Percentiles rank a stretch among this genome's conserved stretches.
These are phyloP conservation scores for Cassiopea xamachana DNA, from an alignment of 30 jellyfish, hydroid and myxozoan genomes.

Conservation along the genomic window DNA sequence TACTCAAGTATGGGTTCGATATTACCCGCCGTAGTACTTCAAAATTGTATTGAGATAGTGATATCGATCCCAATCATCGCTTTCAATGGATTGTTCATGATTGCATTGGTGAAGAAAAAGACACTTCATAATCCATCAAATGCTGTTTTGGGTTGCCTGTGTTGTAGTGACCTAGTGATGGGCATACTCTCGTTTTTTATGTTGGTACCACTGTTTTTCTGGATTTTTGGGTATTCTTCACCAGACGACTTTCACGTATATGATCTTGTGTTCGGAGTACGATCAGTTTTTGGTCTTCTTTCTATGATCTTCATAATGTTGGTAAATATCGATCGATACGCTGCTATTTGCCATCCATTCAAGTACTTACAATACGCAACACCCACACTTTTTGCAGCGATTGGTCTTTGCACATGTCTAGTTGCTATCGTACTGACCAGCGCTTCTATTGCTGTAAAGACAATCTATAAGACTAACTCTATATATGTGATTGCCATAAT, in stretches of 20 bases:
- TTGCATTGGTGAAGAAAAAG: background rate
- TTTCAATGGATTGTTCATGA: conserved; percentile 13
- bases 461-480: background rate
- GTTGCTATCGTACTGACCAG: background rate
- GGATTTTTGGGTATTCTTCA: background rate
- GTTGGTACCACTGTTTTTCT: background rate
- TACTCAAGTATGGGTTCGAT: background rate
- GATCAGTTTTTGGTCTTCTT: background rate
- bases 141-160: conserved; percentile 30
- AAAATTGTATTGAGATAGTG: too few species aligned
- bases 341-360: conserved; percentile 3
- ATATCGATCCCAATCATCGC: background rate
- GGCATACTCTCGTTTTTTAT: conserved; percentile 5
- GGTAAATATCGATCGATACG: conserved; percentile 8
- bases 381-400: background rate
- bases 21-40: background rate
- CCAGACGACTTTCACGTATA: background rate
- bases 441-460: background rate
- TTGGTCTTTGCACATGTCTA: background rate
- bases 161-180: conserved; percentile 20
- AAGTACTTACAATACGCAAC: conserved; percentile 14
- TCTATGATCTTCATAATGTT: background rate
- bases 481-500: background rate
- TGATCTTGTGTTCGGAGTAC: background rate
- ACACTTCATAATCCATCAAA: conserved; percentile 42